These are phyloP conservation scores for Neelides sp. DNA, from an alignment of 1,140 invertebrate species.

Conservation along the genomic window DNA sequence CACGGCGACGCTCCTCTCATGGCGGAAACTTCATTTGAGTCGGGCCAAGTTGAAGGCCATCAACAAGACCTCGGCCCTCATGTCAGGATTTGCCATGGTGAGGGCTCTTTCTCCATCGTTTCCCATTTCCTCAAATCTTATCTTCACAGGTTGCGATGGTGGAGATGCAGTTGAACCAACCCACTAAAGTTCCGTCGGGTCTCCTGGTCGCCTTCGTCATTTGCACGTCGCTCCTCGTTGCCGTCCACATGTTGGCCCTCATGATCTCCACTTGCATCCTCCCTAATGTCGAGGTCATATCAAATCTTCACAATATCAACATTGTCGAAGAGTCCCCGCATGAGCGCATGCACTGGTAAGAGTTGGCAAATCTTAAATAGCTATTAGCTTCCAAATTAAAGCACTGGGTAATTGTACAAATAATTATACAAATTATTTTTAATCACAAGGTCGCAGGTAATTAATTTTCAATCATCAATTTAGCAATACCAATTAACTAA, in stretches of 20 bases:
- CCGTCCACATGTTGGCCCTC: slow-evolving; percentile 92
- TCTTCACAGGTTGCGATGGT: slow-evolving; percentile 88
- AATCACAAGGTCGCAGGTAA: too few species aligned
- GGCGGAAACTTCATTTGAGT: slow-evolving; percentile 72
- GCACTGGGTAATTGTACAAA: too few species aligned
- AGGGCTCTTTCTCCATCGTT: too few species aligned
- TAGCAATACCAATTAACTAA: too few species aligned
- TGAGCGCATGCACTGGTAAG: slow-evolving; percentile 58
- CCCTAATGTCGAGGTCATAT: slow-evolving; percentile 81
- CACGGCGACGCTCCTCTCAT: slow-evolving; percentile 47
- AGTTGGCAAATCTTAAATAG: too few species aligned
- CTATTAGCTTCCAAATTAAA: too few species aligned
- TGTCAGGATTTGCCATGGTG: slow-evolving; percentile 75
- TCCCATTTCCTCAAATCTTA: too few species aligned
- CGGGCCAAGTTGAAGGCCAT: slow-evolving; percentile 85
- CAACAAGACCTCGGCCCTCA: slow-evolving; percentile 75
- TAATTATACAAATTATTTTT: too few species aligned
- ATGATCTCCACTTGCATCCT: slow-evolving; percentile 99
- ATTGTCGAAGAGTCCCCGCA: slow-evolving; percentile 74
- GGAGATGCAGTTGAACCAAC: slow-evolving; percentile 71
- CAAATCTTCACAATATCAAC: slow-evolving; percentile 69
- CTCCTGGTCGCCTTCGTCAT: slow-evolving; percentile 87
- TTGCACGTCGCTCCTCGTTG: slow-evolving; percentile 88
- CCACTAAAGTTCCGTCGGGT: slow-evolving; percentile 56
- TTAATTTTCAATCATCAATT: too few species aligned